Evolutionary conservation across 2,797 vertebrate genomes (phyloP).

Genomic region (Sebastes jordani): DNA sequence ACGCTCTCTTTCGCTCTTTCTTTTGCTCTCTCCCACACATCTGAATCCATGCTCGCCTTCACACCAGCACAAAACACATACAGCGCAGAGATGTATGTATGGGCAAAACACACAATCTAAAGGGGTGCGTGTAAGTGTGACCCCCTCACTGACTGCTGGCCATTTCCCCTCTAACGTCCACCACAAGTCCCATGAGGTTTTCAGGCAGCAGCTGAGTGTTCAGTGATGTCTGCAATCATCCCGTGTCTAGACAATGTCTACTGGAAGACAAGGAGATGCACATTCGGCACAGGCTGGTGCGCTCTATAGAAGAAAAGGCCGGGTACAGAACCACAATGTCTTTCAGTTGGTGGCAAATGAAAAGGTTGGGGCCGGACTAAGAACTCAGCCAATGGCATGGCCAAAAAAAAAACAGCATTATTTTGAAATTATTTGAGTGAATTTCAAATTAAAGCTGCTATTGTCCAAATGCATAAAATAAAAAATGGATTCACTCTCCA

Average conservation of each 20-base stretch:
- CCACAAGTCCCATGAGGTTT: conserved; percentile 86
- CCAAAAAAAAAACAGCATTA: not conserved
- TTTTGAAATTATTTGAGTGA: not conserved
- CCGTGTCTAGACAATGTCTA: conserved; percentile 95
- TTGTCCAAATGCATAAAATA: not conserved
- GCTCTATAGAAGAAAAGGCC: conserved; percentile 54
- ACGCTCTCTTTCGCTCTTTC: conserved; percentile 17
- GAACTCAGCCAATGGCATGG: conserved; percentile 23
- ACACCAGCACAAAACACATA: conserved; percentile 5
- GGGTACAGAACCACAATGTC: conserved; percentile 28
- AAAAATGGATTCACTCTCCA: not conserved
- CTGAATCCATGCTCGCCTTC: not conserved
- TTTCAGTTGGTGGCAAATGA: conserved; percentile 54
- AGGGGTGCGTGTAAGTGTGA: conserved; percentile 3
- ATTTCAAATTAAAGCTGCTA: not conserved
- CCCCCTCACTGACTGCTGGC: conserved; percentile 65
- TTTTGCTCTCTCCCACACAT: conserved; percentile 10
- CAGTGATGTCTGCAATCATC: conserved; percentile 93
- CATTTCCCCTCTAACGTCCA: conserved; percentile 86
- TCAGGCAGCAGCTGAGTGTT: conserved; percentile 89
- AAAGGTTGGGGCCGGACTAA: conserved; percentile 40
- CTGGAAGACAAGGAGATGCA: conserved; percentile 81
- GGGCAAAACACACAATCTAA: conserved; percentile 23
- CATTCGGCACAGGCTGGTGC: conserved; percentile 44
- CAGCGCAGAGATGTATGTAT: not conserved